Base-by-base conservation (phyloP, 2,113 vertebrate genomes). In the Fulica atra region DNA sequence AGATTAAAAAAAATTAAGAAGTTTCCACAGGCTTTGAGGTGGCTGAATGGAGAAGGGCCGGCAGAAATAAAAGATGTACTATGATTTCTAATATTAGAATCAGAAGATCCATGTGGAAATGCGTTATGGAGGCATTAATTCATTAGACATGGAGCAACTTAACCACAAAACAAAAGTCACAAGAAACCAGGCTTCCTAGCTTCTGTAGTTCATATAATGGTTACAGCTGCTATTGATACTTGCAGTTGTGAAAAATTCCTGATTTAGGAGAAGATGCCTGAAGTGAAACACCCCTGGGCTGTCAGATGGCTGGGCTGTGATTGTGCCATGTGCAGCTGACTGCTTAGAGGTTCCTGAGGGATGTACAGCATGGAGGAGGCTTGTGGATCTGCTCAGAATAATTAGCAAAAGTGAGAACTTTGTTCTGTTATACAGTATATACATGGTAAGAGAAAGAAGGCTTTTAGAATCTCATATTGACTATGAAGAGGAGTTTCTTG, bases 41-140 rank as follows among this genome's bases (percentile, higher is more conserved):
- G 36, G 38, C 8, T 69, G 31, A 86, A 83, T 50, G 64, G 59
- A 92, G 42, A 86, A 86, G 8, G 9, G 13, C 18, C 31, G 33
- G 24, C 46, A 91, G 72, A 91, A 91, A 86, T 83, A 11, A 80
- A 81, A 76, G 11, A 20, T 54, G 17, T 33, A 33, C 12, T 7
- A 29, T 44, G 31, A 83, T 80, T 89, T 95, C 42, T 89, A 93
- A 68, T 80, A 71, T 80, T 91, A 77, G 69, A 92, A 95, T 81
- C 20, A 69, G 44, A 87, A 84, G 50, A 84, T 87, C 60, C 53
- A 72, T 1, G 4, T 63, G 54, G 59, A 80, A 60, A 87, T 56
- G 28, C 72, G 78, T 81, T 83, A 63, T 13, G 46, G 53, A 83
- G 16, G 59, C 31, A 82, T 82, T 79, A 88, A 82, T 88, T 61